A percentile compares a stretch with the other conserved stretches of the same genome.
These are phyloP conservation scores for Callimorpha dominula DNA, from an alignment of 2,888 invertebrate species.

Conservation along the genomic window DNA sequence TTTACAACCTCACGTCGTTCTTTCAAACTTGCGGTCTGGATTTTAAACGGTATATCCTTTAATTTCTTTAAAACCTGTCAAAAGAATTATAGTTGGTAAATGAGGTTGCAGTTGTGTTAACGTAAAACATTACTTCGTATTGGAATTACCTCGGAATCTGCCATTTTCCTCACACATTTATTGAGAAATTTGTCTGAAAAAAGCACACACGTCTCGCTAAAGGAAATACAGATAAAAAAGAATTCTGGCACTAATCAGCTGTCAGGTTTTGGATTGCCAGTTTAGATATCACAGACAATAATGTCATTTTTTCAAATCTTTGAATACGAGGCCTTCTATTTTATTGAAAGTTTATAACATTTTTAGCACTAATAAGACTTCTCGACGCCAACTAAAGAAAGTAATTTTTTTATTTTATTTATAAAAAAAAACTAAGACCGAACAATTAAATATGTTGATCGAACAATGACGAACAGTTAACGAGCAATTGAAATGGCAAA, in stretches of 20 bases:
- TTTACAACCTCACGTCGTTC: constrained; percentile 89
- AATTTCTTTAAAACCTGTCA: constrained; percentile 89
- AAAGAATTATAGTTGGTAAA: constrained; percentile 48
- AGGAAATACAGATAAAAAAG: constrained; percentile 60
- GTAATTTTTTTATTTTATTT: too few species aligned
- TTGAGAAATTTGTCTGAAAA: constrained; percentile 57
- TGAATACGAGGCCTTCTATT: neutral
- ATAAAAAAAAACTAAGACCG: too few species aligned
- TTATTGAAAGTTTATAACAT: too few species aligned
- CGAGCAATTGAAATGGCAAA: too few species aligned
- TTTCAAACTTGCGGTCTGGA: constrained; percentile 91
- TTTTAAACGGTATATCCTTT: constrained; percentile 91
- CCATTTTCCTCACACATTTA: constrained; percentile 87
- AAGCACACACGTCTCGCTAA: constrained; percentile 67
- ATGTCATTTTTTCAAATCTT: neutral
- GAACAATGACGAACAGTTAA: too few species aligned
- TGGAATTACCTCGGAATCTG: constrained; percentile 88
- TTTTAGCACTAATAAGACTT: too few species aligned
- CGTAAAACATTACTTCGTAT: constrained; percentile 14
- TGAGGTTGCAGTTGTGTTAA: constrained; percentile 24
- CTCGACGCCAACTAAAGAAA: too few species aligned
- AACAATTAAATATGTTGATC: too few species aligned
- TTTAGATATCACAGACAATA: neutral
- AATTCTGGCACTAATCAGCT: constrained; percentile 31
- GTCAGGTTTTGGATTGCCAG: constrained; percentile 38